Percentiles rank a stretch among this genome's conserved stretches.
These are phyloP conservation scores for Ricordea florida DNA, from an alignment of 92 coral and sea anemone genomes.

Conservation along the genomic window DNA sequence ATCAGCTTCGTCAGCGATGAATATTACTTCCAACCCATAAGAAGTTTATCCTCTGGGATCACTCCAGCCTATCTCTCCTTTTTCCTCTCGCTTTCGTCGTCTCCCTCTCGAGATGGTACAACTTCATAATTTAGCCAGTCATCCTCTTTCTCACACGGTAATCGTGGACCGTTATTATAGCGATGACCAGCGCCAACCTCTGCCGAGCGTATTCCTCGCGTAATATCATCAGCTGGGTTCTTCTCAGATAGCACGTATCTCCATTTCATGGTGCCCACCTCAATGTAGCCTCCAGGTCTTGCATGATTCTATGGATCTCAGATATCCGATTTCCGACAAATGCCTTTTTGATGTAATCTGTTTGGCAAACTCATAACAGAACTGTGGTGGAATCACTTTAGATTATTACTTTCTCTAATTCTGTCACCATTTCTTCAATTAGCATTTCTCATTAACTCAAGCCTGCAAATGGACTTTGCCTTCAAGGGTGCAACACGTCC, in stretches of 20 bases:
- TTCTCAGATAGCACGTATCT: not conserved
- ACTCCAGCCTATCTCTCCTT: not conserved
- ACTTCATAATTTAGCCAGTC: not conserved
- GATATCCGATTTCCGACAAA: too few species aligned
- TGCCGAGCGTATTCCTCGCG: not conserved
- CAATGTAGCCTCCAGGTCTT: too few species aligned
- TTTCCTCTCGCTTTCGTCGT: not conserved
- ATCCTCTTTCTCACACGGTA: not conserved
- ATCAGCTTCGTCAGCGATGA: not conserved
- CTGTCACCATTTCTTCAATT: not conserved
- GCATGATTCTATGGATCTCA: too few species aligned
- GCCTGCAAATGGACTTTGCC: not conserved
- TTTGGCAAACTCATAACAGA: too few species aligned
- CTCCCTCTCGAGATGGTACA: not conserved
- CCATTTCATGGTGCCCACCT: not conserved
- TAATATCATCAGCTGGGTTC: slow-evolving; percentile 23
- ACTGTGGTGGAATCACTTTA: too few species aligned
- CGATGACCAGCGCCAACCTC: not conserved
- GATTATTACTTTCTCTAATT: too few species aligned
- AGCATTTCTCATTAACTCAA: not conserved
- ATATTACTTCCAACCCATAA: not conserved
- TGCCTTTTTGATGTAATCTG: too few species aligned
- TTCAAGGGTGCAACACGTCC: not conserved
- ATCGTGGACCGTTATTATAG: not conserved
- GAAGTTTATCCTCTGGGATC: not conserved